These are phyloP conservation scores for Neosalanx taihuensis DNA, from an alignment of 2,797 vertebrate genomes.

Conservation along the genomic window DNA sequence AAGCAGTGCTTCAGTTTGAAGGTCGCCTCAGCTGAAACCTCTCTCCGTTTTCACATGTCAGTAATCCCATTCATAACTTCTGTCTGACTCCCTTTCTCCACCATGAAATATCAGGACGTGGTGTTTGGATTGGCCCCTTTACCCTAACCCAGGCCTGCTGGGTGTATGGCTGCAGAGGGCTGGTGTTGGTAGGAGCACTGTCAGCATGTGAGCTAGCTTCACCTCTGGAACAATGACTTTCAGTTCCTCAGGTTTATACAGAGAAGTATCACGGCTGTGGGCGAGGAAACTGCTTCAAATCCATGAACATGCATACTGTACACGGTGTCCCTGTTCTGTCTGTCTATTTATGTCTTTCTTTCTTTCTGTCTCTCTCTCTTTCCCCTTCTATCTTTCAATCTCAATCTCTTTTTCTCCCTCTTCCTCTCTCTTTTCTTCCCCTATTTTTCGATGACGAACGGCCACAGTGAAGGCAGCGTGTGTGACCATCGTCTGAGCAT, in stretches of 20 bases:
- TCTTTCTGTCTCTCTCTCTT: not conserved
- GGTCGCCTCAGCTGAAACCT: constrained; percentile 23
- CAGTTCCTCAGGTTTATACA: constrained; percentile 59
- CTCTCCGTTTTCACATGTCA: constrained; percentile 23
- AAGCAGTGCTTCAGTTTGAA: constrained; percentile 27
- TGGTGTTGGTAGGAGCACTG: constrained; percentile 50
- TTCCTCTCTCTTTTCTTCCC: not conserved
- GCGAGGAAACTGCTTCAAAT: constrained; percentile 47
- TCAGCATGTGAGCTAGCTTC: constrained; percentile 42
- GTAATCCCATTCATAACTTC: constrained; percentile 41
- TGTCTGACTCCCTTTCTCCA: constrained; percentile 29
- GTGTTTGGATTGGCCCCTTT: constrained; percentile 26
- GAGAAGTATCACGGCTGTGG: constrained; percentile 38
- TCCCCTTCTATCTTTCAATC: constrained; percentile 23
- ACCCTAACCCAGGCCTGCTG: constrained; percentile 35
- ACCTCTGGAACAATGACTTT: constrained; percentile 51
- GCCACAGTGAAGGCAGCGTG: constrained; percentile 47
- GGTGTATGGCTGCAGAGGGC: constrained; percentile 43
- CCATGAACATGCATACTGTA: not conserved
- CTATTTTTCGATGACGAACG: constrained; percentile 44
- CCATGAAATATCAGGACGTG: constrained; percentile 33
- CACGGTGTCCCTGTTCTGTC: no score
- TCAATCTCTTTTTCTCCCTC: not conserved
- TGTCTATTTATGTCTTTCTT: not conserved
- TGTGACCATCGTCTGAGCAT: constrained; percentile 58